phyloP scores from a whole-genome alignment of 2,113 vertebrate genomes.

The Rhinoderma darwinii region DNA sequence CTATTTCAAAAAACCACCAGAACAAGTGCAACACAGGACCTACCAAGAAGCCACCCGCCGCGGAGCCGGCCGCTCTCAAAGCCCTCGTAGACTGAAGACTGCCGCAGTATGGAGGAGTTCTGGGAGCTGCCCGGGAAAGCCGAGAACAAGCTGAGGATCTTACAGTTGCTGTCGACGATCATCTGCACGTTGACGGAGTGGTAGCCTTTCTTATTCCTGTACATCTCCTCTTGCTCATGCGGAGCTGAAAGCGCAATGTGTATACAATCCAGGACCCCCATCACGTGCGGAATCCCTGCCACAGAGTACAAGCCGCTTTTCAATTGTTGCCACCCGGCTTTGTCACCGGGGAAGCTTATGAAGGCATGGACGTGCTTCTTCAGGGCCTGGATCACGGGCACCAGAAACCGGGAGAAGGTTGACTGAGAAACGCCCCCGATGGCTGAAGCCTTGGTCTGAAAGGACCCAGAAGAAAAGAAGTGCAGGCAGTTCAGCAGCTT shows the following conservation, averaged over 20 bases:
- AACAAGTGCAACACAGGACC: neutral
- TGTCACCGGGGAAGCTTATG: conserved; percentile 19
- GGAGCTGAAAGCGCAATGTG: conserved; percentile 38
- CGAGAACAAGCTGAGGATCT: conserved; percentile 41
- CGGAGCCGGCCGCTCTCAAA: conserved; percentile 25
- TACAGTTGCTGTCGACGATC: conserved; percentile 25
- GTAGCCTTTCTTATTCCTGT: conserved; percentile 34
- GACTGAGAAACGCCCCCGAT: conserved; percentile 47
- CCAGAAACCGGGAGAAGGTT: conserved; percentile 33
- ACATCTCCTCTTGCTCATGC: conserved; percentile 34
- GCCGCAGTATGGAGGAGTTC: conserved; percentile 23
- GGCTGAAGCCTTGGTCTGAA: conserved; percentile 37
- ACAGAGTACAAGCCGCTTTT: conserved; percentile 15
- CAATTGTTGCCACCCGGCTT: conserved; percentile 14
- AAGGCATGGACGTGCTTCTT: conserved; percentile 46
- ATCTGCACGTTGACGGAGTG: conserved; percentile 51
- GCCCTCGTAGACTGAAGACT: conserved; percentile 28
- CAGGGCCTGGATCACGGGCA: conserved; percentile 41
- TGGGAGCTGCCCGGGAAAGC: conserved; percentile 37
- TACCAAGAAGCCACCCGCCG: conserved; percentile 38
- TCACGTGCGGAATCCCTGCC: conserved; percentile 28
- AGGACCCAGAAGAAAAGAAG: conserved; percentile 42
- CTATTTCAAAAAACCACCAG: no score
- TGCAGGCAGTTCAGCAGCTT: conserved; percentile 40
- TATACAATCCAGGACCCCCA: conserved; percentile 42